These are phyloP conservation scores for Actias luna DNA, from an alignment of 2,888 invertebrate species.

Conservation along the genomic window DNA sequence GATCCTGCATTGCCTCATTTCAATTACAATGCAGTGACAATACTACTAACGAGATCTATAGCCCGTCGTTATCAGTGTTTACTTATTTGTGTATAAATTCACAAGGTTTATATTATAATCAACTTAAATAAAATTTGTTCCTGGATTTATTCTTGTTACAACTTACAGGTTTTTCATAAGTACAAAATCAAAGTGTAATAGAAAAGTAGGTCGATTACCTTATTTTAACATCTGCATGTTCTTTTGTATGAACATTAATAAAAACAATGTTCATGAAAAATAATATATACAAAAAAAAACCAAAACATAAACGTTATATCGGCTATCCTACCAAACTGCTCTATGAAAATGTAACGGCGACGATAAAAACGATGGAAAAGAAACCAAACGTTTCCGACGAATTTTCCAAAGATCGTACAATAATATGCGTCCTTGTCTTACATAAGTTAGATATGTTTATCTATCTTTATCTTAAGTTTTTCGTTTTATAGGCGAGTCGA, in stretches of 20 bases:
- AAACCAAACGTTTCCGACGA: conserved; percentile 77
- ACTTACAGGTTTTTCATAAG: neutral
- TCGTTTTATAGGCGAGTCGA: conserved; percentile 75
- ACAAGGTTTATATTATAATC: too few species aligned
- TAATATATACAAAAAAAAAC: conserved; percentile 58
- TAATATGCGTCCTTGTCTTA: conserved; percentile 62
- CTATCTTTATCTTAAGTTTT: conserved; percentile 65
- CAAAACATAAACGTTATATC: conserved; percentile 80
- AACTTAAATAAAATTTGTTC: too few species aligned
- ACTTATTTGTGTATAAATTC: neutral
- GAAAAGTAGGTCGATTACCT: neutral
- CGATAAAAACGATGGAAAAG: conserved; percentile 80
- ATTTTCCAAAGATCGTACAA: conserved; percentile 76
- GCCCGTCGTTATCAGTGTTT: neutral
- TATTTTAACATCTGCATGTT: neutral
- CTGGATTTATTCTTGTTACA: neutral
- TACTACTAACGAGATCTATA: neutral
- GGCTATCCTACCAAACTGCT: conserved; percentile 73
- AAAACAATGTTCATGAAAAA: conserved; percentile 38
- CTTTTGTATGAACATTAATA: conserved; percentile 39
- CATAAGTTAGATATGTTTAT: conserved; percentile 47
- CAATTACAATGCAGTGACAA: neutral
- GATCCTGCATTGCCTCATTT: neutral
- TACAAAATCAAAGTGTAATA: neutral
- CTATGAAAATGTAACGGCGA: conserved; percentile 80